Evolutionary conservation across 2,888 invertebrate species (phyloP).

Genomic region (Acanthococcus lagerstroemiae): DNA sequence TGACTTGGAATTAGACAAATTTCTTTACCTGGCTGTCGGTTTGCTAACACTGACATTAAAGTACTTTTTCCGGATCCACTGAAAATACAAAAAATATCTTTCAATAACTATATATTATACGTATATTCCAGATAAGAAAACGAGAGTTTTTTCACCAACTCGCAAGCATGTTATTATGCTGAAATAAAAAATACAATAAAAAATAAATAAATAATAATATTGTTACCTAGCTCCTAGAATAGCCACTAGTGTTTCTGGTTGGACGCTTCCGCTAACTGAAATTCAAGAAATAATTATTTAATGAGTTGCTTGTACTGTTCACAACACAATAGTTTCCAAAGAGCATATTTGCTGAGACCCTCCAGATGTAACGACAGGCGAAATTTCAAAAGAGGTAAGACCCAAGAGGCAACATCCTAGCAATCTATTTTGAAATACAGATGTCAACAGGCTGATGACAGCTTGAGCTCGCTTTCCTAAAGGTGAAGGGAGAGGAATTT

Average conservation of each 20-base stretch:
- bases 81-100: slow-evolving; percentile 38
- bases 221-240: slow-evolving; percentile 71
- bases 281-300: not conserved
- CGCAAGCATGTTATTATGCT: too few relatives aligned
- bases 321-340: too few relatives aligned
- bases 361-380: too few relatives aligned
- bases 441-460: too few relatives aligned
- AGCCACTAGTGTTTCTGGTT: slow-evolving; percentile 47
- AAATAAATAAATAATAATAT: not conserved
- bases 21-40: slow-evolving; percentile 57
- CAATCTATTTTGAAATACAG: too few relatives aligned
- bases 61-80: slow-evolving; percentile 88
- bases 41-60: slow-evolving; percentile 71
- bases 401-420: too few relatives aligned
- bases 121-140: not conserved
- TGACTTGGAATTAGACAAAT: not conserved
- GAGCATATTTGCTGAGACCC: too few relatives aligned
- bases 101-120: not conserved
- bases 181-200: not conserved
- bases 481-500: too few relatives aligned
- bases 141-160: not conserved
- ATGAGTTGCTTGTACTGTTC: too few relatives aligned
- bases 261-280: slow-evolving; percentile 17
- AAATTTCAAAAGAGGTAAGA: too few relatives aligned
- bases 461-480: too few relatives aligned